Evolutionary conservation across 2,797 vertebrate species (phyloP).

Genomic region (Danio aesculapii): DNA sequence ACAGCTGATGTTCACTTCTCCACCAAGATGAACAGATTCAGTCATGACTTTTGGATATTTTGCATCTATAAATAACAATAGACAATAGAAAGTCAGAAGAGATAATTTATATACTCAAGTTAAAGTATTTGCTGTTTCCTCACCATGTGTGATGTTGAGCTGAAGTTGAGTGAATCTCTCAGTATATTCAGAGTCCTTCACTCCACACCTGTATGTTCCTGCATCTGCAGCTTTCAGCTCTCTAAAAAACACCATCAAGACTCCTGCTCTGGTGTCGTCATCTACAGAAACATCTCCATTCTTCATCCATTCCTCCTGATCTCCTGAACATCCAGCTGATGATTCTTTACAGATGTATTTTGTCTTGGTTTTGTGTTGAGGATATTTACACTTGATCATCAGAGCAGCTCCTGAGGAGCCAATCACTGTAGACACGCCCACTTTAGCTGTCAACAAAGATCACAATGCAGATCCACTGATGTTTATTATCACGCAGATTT

Average conservation of each 20-base stretch:
- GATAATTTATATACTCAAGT: not conserved
- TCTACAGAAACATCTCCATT: constrained; percentile 31
- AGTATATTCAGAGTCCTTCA: too few species aligned
- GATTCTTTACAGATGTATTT: constrained; percentile 39
- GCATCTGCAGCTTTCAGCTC: too few species aligned
- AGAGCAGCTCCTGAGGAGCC: too few species aligned
- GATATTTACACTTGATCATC: too few species aligned
- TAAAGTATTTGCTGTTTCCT: not conserved
- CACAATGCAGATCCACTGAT: too few species aligned
- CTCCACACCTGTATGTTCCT: too few species aligned
- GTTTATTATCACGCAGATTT: too few species aligned
- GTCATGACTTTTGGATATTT: not conserved
- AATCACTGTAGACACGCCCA: too few species aligned
- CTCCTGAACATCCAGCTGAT: constrained; percentile 4
- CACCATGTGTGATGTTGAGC: not conserved
- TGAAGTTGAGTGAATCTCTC: too few species aligned
- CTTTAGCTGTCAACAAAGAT: not conserved
- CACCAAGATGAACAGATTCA: not conserved
- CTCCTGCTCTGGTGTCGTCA: constrained; percentile 31
- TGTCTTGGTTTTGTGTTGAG: not conserved
- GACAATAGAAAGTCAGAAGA: not conserved
- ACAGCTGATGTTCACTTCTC: constrained; percentile 17
- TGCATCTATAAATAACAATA: not conserved
- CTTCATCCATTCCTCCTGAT: constrained; percentile 7
- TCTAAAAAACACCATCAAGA: not conserved